phyloP scores from a whole-genome alignment of 2,888 invertebrate species.

The Branchellion lobata region DNA sequence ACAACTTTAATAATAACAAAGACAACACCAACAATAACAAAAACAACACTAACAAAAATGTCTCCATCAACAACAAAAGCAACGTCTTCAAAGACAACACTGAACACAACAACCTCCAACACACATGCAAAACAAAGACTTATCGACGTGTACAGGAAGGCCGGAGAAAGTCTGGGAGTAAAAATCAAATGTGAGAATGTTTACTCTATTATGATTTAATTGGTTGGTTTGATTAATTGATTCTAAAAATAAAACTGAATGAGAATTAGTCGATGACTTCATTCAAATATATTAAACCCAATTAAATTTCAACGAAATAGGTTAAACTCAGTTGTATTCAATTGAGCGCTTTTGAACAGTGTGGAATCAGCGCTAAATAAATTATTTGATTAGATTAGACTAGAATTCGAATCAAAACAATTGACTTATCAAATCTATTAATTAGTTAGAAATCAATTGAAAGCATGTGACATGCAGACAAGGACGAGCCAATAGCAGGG shows the following conservation, averaged over 20 bases:
- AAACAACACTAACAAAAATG: not conserved
- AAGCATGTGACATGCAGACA: no score
- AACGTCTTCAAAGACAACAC: not conserved
- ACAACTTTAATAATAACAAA: no score
- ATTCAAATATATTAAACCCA: no score
- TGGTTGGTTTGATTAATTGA: no score
- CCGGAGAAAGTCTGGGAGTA: constrained; percentile 83
- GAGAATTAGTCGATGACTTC: no score
- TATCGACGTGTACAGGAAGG: constrained; percentile 74
- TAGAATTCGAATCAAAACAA: no score
- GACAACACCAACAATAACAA: not conserved
- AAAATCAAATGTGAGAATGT: constrained; percentile 84
- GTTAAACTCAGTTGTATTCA: no score
- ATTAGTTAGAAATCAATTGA: no score
- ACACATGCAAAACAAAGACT: constrained; percentile 65
- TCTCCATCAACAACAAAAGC: not conserved
- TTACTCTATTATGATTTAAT: not conserved
- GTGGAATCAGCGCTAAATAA: not conserved
- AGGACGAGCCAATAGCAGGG: not conserved
- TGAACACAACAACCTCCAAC: constrained; percentile 3
- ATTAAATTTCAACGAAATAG: no score
- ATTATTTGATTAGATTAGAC: not conserved
- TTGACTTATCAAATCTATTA: no score
- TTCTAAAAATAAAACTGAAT: no score
- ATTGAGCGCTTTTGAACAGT: not conserved